phyloP scores from a whole-genome alignment of 2,888 invertebrate genomes.

The Dascillus cervinus region DNA sequence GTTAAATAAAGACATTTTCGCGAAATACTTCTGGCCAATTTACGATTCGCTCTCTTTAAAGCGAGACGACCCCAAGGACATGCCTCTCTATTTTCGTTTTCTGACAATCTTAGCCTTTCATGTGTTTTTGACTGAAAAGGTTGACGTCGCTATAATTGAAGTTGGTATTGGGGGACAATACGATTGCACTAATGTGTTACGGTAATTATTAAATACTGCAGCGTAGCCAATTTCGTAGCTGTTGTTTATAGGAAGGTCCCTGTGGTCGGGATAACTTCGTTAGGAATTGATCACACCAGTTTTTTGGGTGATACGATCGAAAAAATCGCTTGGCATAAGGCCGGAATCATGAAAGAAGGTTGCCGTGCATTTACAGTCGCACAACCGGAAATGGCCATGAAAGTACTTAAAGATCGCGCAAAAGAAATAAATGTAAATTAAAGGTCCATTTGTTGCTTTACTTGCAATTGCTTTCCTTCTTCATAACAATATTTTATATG shows the following conservation, averaged over 20 bases:
- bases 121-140: conserved; percentile 74
- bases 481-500: no score
- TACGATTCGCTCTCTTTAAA: conserved; percentile 46
- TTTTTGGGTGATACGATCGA: conserved; percentile 74
- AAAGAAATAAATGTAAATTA: conserved; percentile 50
- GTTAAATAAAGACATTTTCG: conserved; percentile 65
- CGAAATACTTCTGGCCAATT: conserved; percentile 73
- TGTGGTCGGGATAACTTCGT: conserved; percentile 82
- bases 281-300: conserved; percentile 85
- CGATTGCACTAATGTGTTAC: conserved; percentile 89
- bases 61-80: conserved; percentile 44
- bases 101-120: conserved; percentile 86
- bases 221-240: no score
- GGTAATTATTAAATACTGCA: conserved; percentile 43
- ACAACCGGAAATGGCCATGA: conserved; percentile 56
- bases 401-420: conserved; percentile 59
- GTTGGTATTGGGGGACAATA: conserved; percentile 95
- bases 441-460: no score
- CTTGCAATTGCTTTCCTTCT: no score
- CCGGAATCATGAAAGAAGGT: conserved; percentile 83
- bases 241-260: conserved; percentile 3
- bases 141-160: conserved; percentile 91
- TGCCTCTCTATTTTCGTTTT: conserved; percentile 94
- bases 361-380: conserved; percentile 65
- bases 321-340: conserved; percentile 90